Evolutionary conservation across 2,113 vertebrate species (phyloP).

Genomic region (Brienomyrus longianalis): DNA sequence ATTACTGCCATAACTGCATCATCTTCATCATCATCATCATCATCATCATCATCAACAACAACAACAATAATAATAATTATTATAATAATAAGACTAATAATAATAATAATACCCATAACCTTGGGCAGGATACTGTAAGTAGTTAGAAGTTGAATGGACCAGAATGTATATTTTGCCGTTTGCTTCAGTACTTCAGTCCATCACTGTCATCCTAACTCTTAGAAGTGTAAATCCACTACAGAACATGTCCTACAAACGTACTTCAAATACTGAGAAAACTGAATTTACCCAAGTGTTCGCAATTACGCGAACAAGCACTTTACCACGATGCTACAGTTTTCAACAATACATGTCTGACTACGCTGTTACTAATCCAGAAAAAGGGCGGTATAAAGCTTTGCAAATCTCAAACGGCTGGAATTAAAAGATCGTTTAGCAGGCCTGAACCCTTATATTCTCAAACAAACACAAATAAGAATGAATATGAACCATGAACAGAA

Average conservation of each 20-base stretch:
- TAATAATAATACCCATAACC: not conserved
- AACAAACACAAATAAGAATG: not conserved
- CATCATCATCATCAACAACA: not conserved
- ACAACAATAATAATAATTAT: not conserved
- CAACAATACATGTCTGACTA: not conserved
- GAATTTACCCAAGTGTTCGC: not conserved
- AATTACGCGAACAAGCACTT: not conserved
- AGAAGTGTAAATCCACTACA: not conserved
- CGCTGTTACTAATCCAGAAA: not conserved
- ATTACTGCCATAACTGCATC: not conserved
- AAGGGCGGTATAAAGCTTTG: not conserved
- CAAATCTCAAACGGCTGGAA: not conserved
- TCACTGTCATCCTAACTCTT: not conserved
- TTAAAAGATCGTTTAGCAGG: not conserved
- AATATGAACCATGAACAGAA: not conserved
- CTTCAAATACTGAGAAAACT: not conserved
- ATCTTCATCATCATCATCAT: too few species aligned
- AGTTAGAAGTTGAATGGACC: not conserved
- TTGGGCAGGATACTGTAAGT: not conserved
- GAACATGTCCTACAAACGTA: not conserved
- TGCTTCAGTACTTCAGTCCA: not conserved
- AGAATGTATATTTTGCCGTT: not conserved
- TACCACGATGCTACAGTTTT: not conserved
- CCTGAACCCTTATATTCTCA: not conserved
- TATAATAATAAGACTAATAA: not conserved